Percentiles rank a stretch among this genome's conserved stretches.
Evolutionary conservation across 2,113 vertebrate genomes (phyloP).

Genomic region (Semicossyphus pulcher): DNA sequence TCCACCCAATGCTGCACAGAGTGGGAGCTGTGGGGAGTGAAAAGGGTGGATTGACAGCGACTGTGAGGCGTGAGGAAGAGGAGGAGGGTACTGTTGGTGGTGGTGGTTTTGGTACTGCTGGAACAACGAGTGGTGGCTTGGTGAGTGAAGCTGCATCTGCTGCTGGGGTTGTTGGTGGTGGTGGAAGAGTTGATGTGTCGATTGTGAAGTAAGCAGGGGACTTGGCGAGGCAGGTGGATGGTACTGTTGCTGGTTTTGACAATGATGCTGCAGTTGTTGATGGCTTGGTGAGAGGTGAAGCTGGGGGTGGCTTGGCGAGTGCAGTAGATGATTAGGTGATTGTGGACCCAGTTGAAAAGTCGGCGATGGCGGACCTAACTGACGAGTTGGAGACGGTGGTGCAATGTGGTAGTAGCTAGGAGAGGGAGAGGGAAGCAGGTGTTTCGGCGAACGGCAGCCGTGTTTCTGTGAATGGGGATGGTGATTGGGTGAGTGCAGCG

Average conservation of each 20-base stretch:
- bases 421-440: slow-evolving; percentile 68
- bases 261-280: slow-evolving; percentile 62
- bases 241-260: slow-evolving; percentile 49
- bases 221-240: slow-evolving; percentile 24
- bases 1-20: slow-evolving; percentile 52
- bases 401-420: slow-evolving; percentile 80
- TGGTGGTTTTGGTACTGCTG: slow-evolving; percentile 65
- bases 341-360: slow-evolving; percentile 45
- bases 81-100: slow-evolving; percentile 47
- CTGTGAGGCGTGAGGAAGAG: slow-evolving; percentile 76
- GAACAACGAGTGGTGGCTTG: slow-evolving; percentile 54
- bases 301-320: slow-evolving; percentile 64
- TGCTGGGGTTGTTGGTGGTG: slow-evolving; percentile 50
- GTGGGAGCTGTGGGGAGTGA: slow-evolving; percentile 67
- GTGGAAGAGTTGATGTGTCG: slow-evolving; percentile 57
- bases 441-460: slow-evolving; percentile 54
- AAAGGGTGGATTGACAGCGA: slow-evolving; percentile 77
- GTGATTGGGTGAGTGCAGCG: slow-evolving; percentile 61
- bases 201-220: slow-evolving; percentile 45
- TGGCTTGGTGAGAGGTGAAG: slow-evolving; percentile 57
- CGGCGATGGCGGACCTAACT: slow-evolving; percentile 48
- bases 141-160: slow-evolving; percentile 46
- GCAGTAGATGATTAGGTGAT: slow-evolving; percentile 43
- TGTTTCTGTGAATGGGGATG: slow-evolving; percentile 38
- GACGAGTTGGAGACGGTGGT: slow-evolving; percentile 51